phyloP scores from a whole-genome alignment of 2,113 vertebrate species.

The Circaetus cinerascens region DNA sequence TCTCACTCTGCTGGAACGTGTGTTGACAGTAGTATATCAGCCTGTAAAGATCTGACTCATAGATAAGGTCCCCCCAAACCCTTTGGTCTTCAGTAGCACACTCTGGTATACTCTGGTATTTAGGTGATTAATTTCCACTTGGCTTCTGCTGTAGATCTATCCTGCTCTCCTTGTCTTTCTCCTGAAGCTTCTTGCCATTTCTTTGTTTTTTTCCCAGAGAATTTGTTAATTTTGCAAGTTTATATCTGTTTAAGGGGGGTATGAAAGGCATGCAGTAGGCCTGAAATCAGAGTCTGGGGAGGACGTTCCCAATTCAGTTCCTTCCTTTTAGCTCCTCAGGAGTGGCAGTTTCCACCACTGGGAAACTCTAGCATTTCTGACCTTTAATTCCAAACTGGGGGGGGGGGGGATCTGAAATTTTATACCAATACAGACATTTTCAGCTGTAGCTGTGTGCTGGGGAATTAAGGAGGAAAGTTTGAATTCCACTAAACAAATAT shows the following conservation, averaged over 20 bases:
- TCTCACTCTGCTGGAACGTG: neutral
- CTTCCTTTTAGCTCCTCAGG: neutral
- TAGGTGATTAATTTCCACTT: neutral
- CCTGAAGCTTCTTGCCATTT: neutral
- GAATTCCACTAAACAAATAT: neutral
- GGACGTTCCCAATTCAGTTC: neutral
- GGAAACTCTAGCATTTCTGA: neutral
- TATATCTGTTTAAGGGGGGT: neutral
- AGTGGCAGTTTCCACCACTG: neutral
- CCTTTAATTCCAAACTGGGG: neutral
- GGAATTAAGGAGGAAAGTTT: neutral
- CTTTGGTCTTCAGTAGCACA: neutral
- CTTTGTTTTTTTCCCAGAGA: neutral
- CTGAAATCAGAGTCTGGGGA: neutral
- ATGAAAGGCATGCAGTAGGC: neutral
- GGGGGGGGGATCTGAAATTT: neutral
- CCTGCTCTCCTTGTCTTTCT: neutral
- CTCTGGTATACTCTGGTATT: neutral
- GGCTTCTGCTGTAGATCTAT: neutral
- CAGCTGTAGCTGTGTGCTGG: neutral
- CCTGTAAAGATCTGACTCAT: neutral
- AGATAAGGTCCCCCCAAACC: neutral
- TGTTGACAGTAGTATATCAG: neutral
- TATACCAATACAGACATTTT: neutral
- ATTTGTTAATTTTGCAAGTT: neutral